phyloP scores from a whole-genome alignment of 2,888 invertebrate species.

The Drosophila macrospina region DNA sequence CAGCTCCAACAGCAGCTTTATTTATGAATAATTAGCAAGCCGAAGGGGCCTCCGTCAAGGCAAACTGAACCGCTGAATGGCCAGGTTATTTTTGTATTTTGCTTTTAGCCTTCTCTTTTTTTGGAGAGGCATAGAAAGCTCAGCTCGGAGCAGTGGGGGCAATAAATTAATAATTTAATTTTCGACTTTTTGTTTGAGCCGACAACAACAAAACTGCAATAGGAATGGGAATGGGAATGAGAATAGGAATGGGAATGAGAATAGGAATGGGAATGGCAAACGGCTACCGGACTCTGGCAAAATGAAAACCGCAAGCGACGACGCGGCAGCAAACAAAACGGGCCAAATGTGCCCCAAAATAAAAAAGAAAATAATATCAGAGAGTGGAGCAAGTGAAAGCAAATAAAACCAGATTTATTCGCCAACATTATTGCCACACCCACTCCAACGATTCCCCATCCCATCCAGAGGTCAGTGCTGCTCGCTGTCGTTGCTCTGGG shows the following conservation, averaged over 20 bases:
- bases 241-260: neutral
- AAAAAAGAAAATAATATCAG: constrained; percentile 66
- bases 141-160: constrained; percentile 54
- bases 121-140: constrained; percentile 36
- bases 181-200: constrained; percentile 78
- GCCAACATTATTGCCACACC: constrained; percentile 29
- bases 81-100: constrained; percentile 41
- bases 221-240: constrained; percentile 7
- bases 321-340: constrained; percentile 60
- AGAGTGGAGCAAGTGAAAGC: constrained; percentile 72
- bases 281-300: constrained; percentile 31
- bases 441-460: neutral
- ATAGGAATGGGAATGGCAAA: constrained; percentile 22
- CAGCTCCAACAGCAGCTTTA: constrained; percentile 59
- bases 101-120: constrained; percentile 29
- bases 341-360: constrained; percentile 30
- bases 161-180: constrained; percentile 83
- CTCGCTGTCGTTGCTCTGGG: constrained; percentile 43
- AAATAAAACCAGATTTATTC: constrained; percentile 79
- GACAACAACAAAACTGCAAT: constrained; percentile 56
- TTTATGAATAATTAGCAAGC: constrained; percentile 82
- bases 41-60: constrained; percentile 47
- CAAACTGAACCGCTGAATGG: constrained; percentile 59
- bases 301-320: constrained; percentile 54
- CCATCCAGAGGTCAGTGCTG: constrained; percentile 39